phyloP scores from a whole-genome alignment of 2,113 vertebrate species.

The Pachycephala philippinensis region DNA sequence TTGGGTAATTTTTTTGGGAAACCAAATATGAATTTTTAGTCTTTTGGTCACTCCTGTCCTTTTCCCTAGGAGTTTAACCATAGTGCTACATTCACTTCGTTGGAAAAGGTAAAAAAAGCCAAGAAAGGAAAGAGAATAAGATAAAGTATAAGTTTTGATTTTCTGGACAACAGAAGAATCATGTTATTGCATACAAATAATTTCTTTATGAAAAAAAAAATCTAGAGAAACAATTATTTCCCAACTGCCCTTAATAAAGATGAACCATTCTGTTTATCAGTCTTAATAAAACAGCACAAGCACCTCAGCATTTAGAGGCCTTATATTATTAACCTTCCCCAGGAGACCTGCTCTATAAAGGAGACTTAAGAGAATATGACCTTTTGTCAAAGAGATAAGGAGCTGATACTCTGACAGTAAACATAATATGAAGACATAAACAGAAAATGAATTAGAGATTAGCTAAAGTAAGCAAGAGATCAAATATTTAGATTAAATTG shows the following conservation, averaged over 20 bases:
- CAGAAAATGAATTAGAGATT: background rate
- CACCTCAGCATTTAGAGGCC: background rate
- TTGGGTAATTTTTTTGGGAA: background rate
- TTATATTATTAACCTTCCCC: background rate
- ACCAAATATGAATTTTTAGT: background rate
- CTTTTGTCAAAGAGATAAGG: background rate
- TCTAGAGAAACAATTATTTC: background rate
- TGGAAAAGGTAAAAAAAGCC: background rate
- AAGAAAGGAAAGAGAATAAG: rapidly evolving
- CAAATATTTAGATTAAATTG: background rate
- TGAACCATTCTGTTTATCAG: background rate
- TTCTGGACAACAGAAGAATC: background rate
- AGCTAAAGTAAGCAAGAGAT: background rate
- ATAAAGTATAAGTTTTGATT: background rate
- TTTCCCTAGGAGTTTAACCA: background rate
- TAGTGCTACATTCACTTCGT: background rate
- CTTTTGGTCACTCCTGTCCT: background rate
- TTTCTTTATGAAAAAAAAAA: background rate
- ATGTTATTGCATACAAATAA: background rate
- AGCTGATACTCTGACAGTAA: background rate
- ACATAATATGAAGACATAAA: background rate
- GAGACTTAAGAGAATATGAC: background rate
- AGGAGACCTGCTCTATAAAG: background rate
- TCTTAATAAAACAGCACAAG: background rate
- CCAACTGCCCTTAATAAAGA: background rate